Base-by-base conservation (phyloP, 2,888 invertebrate genomes). In the Nemapogon koenigi region DNA sequence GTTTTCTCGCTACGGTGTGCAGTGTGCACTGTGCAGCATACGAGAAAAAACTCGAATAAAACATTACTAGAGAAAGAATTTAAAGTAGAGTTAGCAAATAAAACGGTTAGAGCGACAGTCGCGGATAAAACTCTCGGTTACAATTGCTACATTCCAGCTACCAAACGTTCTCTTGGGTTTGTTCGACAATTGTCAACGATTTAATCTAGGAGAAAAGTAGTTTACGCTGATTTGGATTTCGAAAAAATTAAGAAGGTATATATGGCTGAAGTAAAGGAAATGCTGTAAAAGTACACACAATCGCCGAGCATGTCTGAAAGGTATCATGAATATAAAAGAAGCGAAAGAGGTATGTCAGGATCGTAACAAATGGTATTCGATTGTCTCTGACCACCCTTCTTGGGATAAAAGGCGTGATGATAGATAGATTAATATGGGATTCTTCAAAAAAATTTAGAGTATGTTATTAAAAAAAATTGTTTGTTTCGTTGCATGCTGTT, bases 131-230 rank as follows among this genome's bases (percentile, higher is more conserved):
- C 64, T 11, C 59, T 51, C 58, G 51, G 53, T 49, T 60, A 68
- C 70, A 67, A 72, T 67, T 71, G 67, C 67, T 60, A 66, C 68
- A 73, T 75, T 71, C 69, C 71, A 57, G 55, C 47, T 50, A 49
- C 48, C 52, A 50, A 53, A 53, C 59, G 51, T 52, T 59, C 55
- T 50, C 53, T 46, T 51, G 54, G 50, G 47, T 46, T 47, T 43
- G 44, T 46, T 45, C 42, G 45, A 46, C 55, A 49, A 39, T 37
- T 36, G 50, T 46, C 4, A 26, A 19, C 26, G 47, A 50, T 45
- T 58, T 49, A 61, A 7, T 7, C 10, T 22, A 22, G 6, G 7
- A 6, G 22, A 22, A 22, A 7, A 22, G 22, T 22, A 10, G 6
- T 22, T 22, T 7, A 6, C 22, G 22, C 22, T 22, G 8, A 6